Evolutionary conservation across 1,140 invertebrate species (phyloP).

Genomic region (Drosophila triauraria): DNA sequence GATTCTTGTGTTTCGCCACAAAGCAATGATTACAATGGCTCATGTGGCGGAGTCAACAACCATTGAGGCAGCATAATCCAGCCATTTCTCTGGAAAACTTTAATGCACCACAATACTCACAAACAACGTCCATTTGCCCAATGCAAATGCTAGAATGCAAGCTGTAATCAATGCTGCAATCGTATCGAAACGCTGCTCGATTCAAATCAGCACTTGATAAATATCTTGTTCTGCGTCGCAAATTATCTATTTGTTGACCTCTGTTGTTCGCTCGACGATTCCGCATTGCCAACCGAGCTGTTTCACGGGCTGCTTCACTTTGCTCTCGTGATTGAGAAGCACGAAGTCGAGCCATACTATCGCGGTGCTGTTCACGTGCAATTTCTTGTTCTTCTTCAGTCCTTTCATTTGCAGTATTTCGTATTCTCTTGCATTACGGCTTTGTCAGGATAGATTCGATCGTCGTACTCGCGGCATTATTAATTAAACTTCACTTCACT

Average conservation of each 20-base stretch:
- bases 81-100: not conserved
- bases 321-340: conserved; percentile 2
- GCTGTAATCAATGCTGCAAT: not conserved
- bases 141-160: not conserved
- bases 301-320: conserved; percentile 1
- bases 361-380: not conserved
- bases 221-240: not conserved
- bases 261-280: not conserved
- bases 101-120: not conserved
- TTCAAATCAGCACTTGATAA: conserved; percentile 1
- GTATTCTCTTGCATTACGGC: no score
- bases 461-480: no score
- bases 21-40: not conserved
- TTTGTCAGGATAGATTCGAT: no score
- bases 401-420: no score
- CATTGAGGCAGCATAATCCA: no score
- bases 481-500: no score
- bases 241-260: not conserved
- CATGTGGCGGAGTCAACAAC: not conserved
- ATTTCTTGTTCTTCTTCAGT: not conserved
- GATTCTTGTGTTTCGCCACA: no score
- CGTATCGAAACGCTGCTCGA: conserved; percentile 5
- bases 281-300: not conserved
- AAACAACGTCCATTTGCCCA: not conserved
- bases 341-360: not conserved